Percentiles rank a stretch among this genome's conserved stretches.
Evolutionary conservation across 2,888 invertebrate species (phyloP).

Genomic region (Calliopum simillimum): DNA sequence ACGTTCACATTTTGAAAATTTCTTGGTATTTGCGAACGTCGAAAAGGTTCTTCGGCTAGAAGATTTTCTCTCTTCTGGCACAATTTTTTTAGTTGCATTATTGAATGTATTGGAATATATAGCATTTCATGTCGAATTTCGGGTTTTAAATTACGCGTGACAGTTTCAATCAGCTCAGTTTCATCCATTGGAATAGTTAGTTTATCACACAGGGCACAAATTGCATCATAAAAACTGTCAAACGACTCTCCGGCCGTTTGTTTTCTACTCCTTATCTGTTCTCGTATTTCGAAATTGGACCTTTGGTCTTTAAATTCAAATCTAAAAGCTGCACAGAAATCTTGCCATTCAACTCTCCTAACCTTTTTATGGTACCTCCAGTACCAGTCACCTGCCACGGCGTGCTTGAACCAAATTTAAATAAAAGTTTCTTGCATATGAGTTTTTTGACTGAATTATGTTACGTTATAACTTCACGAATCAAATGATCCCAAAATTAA

Average conservation of each 20-base stretch:
- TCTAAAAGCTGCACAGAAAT: slow-evolving; percentile 16
- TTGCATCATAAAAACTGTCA: slow-evolving; percentile 20
- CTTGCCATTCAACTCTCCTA: slow-evolving; percentile 14
- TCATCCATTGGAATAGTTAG: not conserved
- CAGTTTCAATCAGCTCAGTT: not conserved
- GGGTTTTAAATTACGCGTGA: not conserved
- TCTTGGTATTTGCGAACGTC: too few relatives aligned
- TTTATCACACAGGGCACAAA: not conserved
- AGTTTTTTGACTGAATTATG: too few relatives aligned
- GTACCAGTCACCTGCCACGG: slow-evolving; percentile 3
- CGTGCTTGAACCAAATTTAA: too few relatives aligned
- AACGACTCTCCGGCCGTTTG: slow-evolving; percentile 24
- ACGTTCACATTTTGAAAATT: too few relatives aligned
- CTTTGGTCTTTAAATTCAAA: slow-evolving; percentile 19
- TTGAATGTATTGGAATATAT: slow-evolving; percentile 4
- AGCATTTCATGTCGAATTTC: not conserved
- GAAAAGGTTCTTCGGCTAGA: too few relatives aligned
- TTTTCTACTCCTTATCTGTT: too few relatives aligned
- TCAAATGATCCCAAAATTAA: too few relatives aligned
- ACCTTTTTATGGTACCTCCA: slow-evolving; percentile 26
- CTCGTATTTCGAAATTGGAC: slow-evolving; percentile 16
- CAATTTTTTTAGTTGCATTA: not conserved
- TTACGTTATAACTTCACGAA: too few relatives aligned
- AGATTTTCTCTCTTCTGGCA: too few relatives aligned
- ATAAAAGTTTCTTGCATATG: too few relatives aligned